Conservation (phyloP, 1,140 invertebrate genomes). For the Dendroctonus ponderosae region DNA sequence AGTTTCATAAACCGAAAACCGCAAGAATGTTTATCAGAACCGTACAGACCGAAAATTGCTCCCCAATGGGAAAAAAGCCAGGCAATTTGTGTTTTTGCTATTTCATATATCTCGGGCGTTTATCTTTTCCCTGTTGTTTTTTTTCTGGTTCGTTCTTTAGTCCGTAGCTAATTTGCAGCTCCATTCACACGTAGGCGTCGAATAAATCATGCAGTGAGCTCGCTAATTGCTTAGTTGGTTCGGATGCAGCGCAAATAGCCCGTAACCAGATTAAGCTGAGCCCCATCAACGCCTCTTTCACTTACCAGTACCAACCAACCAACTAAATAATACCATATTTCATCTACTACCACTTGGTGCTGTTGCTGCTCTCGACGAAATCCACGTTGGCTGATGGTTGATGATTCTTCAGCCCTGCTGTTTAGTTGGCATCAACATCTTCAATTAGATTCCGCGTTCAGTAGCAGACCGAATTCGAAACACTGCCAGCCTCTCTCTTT, state of each 20-base stretch:
- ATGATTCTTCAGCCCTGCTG: too few species aligned
- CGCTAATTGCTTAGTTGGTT: slow-evolving; percentile 23
- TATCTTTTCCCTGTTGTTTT: neutral
- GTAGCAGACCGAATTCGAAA: too few species aligned
- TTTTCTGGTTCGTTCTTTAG: neutral
- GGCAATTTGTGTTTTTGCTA: neutral
- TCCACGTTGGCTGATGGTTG: neutral
- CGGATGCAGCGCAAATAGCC: slow-evolving; percentile 26
- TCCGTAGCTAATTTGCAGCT: slow-evolving; percentile 17
- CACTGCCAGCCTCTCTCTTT: neutral
- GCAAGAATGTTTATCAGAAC: too few species aligned
- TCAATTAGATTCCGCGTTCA: too few species aligned
- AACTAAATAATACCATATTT: neutral
- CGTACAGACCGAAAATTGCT: too few species aligned
- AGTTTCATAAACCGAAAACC: too few species aligned
- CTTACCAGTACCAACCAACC: slow-evolving; percentile 1
- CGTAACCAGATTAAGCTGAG: slow-evolving; percentile 22
- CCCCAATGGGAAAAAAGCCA: too few species aligned
- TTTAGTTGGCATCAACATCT: too few species aligned
- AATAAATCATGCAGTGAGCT: slow-evolving; percentile 21
- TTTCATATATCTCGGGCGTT: slow-evolving; percentile 16
- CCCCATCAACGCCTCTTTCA: slow-evolving; percentile 28
- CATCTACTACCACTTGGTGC: neutral
- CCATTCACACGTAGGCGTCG: slow-evolving; percentile 23
- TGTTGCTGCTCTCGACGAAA: neutral